Evolutionary conservation across 2,113 vertebrate species (phyloP), one percentile per base, ranked within the genome.

Genomic region (Chamaetylas fuelleborni): DNA sequence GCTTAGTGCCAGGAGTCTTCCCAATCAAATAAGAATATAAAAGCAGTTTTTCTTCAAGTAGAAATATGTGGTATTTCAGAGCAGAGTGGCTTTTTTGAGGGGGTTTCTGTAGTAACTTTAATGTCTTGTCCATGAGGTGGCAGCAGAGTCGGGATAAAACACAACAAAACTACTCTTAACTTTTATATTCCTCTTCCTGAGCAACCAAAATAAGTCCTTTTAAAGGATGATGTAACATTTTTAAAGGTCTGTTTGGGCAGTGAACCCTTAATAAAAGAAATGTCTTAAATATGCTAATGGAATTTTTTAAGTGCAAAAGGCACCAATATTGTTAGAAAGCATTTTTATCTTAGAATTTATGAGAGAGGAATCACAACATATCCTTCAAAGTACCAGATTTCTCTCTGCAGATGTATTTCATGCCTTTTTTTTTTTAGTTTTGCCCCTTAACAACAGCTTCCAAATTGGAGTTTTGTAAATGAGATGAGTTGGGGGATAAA

Each of bases 71-170:
- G 9, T 12, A 9, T 56, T 86, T 81, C 47, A 42, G 57, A 81
- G 71, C 42, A 43, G 70, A n/a, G 20, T 38, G 61, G 61, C 25
- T 62, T 84, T 76, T 78, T 48, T 24, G 1, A n/a, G 15, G 19
- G 5, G 4, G 8, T 36, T 90, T 9, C 47, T 73, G 0, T 12
- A 36, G 15, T 36, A 45, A 31, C 43, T 94, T 83, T 24, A 83
- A 11, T 48, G 48, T 50, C 60, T n/a, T 60, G 40, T 82, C 97
- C 97, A 96, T 96, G 60, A 93, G 97, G 86, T 95, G 97, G 97
- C 97, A 96, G 96, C 96, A 96, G 73, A 96, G 93, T 66, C 93
- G 0, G 87, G 62, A 78, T 71, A 76, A 97, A 96, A 53, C 19
- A 14, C 14, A 20, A 8, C 11, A 26, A 16, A 31, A 36, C 54